phyloP scores from a whole-genome alignment of 1,140 invertebrate genomes.

The Drosophila asahinai region DNA sequence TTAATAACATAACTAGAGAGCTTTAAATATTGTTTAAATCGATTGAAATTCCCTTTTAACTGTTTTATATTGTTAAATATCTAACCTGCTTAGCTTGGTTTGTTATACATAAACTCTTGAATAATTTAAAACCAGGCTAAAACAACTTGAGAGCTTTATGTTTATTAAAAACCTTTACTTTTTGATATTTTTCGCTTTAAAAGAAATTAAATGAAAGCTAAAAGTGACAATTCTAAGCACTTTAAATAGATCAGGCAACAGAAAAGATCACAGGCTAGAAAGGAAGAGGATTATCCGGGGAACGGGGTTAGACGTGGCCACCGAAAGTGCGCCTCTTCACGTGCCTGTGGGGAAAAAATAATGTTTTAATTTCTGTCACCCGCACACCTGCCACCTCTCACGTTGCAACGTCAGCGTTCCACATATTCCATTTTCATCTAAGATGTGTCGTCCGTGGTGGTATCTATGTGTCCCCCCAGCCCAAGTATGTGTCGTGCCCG shows the following conservation, averaged over 20 bases:
- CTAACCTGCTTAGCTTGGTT: background rate
- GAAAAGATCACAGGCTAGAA: slow-evolving; percentile 40
- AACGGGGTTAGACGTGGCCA: background rate
- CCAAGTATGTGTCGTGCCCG: slow-evolving; percentile 16
- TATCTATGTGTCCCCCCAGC: slow-evolving; percentile 32
- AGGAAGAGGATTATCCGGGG: background rate
- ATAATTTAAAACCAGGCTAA: slow-evolving; percentile 2
- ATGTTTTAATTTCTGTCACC: slow-evolving; percentile 34
- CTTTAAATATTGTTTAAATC: background rate
- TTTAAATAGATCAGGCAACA: slow-evolving; percentile 38
- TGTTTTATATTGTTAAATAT: background rate
- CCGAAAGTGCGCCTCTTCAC: slow-evolving; percentile 52
- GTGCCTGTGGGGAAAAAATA: slow-evolving; percentile 42
- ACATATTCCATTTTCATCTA: slow-evolving; percentile 52
- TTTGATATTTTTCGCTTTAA: background rate
- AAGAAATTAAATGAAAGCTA: slow-evolving; percentile 4
- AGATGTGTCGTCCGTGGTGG: slow-evolving; percentile 26
- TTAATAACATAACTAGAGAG: background rate
- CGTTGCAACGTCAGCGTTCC: slow-evolving; percentile 63
- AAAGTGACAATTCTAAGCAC: slow-evolving; percentile 40
- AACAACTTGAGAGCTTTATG: slow-evolving; percentile 54
- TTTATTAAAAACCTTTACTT: background rate
- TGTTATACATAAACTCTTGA: background rate
- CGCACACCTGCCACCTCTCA: slow-evolving; percentile 19
- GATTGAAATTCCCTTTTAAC: background rate